Evolutionary conservation across 2,888 invertebrate genomes (phyloP).

Genomic region (Cryptosula pallasiana): DNA sequence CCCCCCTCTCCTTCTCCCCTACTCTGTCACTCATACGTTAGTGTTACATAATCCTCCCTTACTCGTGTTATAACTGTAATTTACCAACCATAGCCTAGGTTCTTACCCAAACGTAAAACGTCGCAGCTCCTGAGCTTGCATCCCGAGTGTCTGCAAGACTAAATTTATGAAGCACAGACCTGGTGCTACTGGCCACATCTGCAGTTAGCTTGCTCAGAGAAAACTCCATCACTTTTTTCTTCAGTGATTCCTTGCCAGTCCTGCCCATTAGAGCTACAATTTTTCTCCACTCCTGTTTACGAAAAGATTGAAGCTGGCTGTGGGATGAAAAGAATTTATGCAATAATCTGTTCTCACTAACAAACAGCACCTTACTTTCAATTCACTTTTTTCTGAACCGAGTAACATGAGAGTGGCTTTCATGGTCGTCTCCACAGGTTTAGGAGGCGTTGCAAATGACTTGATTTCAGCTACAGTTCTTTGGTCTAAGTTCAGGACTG

Average conservation of each 20-base stretch:
- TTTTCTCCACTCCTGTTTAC: slow-evolving; percentile 40
- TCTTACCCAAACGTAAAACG: slow-evolving; percentile 40
- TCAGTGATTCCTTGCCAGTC: slow-evolving; percentile 33
- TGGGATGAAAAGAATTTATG: no score
- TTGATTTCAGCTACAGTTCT: slow-evolving; percentile 46
- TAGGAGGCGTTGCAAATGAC: slow-evolving; percentile 43
- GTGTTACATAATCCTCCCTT: no score
- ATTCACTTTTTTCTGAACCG: slow-evolving; percentile 36
- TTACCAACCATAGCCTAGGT: no score
- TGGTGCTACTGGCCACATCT: slow-evolving; percentile 27
- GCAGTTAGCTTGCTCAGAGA: slow-evolving; percentile 29
- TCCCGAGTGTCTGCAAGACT: slow-evolving; percentile 34
- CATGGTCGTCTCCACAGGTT: slow-evolving; percentile 41
- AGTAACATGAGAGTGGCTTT: slow-evolving; percentile 43
- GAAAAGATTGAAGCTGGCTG: no score
- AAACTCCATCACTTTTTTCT: slow-evolving; percentile 30
- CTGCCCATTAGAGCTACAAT: slow-evolving; percentile 35
- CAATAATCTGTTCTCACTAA: no score
- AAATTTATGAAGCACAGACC: slow-evolving; percentile 29
- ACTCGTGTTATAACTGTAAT: no score
- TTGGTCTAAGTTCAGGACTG: slow-evolving; percentile 43
- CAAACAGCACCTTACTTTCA: no score
- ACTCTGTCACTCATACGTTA: no score
- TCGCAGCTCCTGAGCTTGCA: slow-evolving; percentile 39
- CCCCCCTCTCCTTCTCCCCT: no score